A percentile compares a stretch with the other conserved stretches of the same genome.
Conservation (phyloP, 1,140 invertebrate genomes). For the Cydia splendana region DNA sequence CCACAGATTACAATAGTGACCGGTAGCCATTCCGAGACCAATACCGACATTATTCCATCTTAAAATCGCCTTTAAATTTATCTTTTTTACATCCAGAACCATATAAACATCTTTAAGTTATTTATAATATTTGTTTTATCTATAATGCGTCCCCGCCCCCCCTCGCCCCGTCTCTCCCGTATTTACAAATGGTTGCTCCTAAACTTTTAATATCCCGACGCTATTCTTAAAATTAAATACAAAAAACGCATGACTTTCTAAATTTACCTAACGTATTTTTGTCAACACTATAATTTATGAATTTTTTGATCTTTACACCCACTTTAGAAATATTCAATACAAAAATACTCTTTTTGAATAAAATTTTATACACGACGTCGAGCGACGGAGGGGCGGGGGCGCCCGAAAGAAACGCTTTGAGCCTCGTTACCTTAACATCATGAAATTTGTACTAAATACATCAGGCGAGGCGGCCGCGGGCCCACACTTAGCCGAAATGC, state of each 20-base stretch:
- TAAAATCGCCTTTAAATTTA: slow-evolving; percentile 76
- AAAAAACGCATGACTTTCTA: slow-evolving; percentile 80
- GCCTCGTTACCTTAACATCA: slow-evolving; percentile 79
- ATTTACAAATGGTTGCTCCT: slow-evolving; percentile 80
- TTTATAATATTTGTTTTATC: slow-evolving; percentile 80
- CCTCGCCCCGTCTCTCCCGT: slow-evolving; percentile 70
- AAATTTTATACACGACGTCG: slow-evolving; percentile 78
- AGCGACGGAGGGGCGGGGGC: slow-evolving; percentile 53
- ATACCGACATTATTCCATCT: slow-evolving; percentile 76
- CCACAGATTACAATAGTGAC: slow-evolving; percentile 78
- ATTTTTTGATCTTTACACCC: slow-evolving; percentile 80
- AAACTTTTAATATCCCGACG: slow-evolving; percentile 79
- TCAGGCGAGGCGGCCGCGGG: slow-evolving; percentile 70
- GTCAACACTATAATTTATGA: slow-evolving; percentile 79
- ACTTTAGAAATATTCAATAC: slow-evolving; percentile 81
- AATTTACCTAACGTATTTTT: slow-evolving; percentile 79
- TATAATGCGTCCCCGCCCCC: slow-evolving; percentile 66
- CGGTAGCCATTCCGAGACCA: slow-evolving; percentile 73
- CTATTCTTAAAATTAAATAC: slow-evolving; percentile 81
- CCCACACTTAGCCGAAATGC: slow-evolving; percentile 78
- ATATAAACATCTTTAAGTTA: slow-evolving; percentile 81
- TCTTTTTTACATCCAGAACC: slow-evolving; percentile 80
- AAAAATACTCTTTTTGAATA: slow-evolving; percentile 81
- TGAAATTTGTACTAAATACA: slow-evolving; percentile 81
- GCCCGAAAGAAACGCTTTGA: slow-evolving; percentile 77